Evolutionary conservation across 2,113 vertebrate species (phyloP), one percentile per base, ranked within the genome.

Genomic region (Rhinolophus ferrumequinum): DNA sequence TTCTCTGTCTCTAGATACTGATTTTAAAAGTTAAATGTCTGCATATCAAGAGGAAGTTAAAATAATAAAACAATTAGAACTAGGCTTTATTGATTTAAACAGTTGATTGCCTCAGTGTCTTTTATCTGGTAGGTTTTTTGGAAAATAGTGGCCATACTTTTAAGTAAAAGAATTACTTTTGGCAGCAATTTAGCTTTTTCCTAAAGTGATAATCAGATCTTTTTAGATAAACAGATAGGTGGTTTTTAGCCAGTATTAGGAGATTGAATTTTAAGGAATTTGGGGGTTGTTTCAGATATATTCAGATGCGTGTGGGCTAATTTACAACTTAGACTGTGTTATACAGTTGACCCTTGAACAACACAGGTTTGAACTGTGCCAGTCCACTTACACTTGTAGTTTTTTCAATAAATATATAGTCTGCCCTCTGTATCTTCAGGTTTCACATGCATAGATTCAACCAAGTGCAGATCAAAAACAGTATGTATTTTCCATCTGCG

Each of bases 201-300:
- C 11, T 92, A 58, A 95, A 84, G 13, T 85, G 38, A 60, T 85
- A 93, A 72, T 8, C 5, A 2, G 77, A 24, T 67, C 30, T 90
- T 91, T 86, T 86, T 86, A 93, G 33, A 19, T 58, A 54, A 67
- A 85, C 24, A 81, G 26, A 13, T 72, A 44, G 70, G 6, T 72
- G 24, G 72, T 50, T 86, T 93, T 90, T 69, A 88, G 44, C 56
- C 54, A 89, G 3, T 82, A 52, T 77, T 90, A 93, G 50, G 60
- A 95, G 30, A 62, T 67, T 72, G 70, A 92, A 94, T 97, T 96
- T 96, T 96, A 96, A 87, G 64, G 52, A 82, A 86, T 83, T 22
- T 92, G 66, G 60, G 28, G 12, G 8, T 88, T 72, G 30, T 80
- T 73, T 73, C 28, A 90, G 69, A 4, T 83, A 64, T 86, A 92